Base-by-base conservation (phyloP, 2,113 vertebrate genomes). In the Hypocryptadius cinnamomeus region DNA sequence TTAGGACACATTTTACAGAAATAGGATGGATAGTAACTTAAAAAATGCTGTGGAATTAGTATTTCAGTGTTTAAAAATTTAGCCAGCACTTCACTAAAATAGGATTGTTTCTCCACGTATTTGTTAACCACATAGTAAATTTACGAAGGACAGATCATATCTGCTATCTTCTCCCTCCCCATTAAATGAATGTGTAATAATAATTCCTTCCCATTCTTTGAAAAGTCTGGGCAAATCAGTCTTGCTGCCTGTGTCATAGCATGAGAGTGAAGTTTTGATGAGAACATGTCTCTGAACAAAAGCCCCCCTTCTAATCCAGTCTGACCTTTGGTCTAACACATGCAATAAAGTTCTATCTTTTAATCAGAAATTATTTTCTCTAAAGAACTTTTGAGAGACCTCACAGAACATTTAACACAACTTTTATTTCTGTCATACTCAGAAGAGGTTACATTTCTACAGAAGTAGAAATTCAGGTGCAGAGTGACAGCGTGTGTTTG, bases 51-150 rank as follows among this genome's bases (percentile, higher is more conserved):
- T 66, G 51, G 59, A 89, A 85, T 92, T 91, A 94, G 81, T 85
- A 88, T 63, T 66, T 80, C 35, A 17, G 47, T 80, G 15, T 89
- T 92, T 80, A 92, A 91, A 87, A 92, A 94, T 93, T 96, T 93
- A 96, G 33, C 31, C 53, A 70, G 25, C 12, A 77, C 21, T 74
- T 80, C 63, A 69, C 37, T 93, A 61, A 85, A 79, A 56, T 60
- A 80, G 23, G n/a, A 85, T 73, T 85, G 18, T 73, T 93, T 79
- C 80, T 90, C 21, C 30, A 59, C 37, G 14, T 39, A 71, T 92
- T 95, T 89, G 27, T 91, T 69, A 82, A 64, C 59, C 50, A 82
- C 78, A 72, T 3, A 87, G 54, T 54, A 85, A 89, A 85, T 87
- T 77, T 89, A 47, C 2, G 17, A 70, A 73, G 66, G 45, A 42